Conservation (phyloP, 2,113 vertebrate genomes). For the Clarias batrachus region DNA sequence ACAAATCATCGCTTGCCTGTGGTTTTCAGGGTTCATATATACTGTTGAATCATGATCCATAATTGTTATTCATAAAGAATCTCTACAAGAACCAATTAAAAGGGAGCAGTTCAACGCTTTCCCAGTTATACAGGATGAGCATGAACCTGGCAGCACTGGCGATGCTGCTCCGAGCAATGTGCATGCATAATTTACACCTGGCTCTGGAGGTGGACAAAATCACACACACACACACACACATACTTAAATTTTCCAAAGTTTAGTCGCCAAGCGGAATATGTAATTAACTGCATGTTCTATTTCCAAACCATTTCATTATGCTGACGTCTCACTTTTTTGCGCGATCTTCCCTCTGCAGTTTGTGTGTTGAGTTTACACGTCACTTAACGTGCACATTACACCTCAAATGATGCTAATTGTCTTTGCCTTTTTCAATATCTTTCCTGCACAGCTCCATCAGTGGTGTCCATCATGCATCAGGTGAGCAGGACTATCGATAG, state of each 20-base stretch:
- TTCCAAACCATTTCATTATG: slow-evolving; percentile 4
- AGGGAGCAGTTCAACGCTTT: not conserved
- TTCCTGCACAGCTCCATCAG: slow-evolving; percentile 79
- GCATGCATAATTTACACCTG: not conserved
- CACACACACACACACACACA: slow-evolving; percentile 16
- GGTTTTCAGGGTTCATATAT: not conserved
- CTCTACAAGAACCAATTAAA: not conserved
- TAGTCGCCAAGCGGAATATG: slow-evolving; percentile 10
- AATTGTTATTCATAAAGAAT: not conserved
- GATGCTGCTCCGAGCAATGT: too few species aligned
- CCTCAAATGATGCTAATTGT: not conserved
- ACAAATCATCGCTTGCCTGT: not conserved
- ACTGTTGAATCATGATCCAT: not conserved
- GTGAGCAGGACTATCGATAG: slow-evolving; percentile 85
- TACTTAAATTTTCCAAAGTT: not conserved
- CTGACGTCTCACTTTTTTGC: not conserved
- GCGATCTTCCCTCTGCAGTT: not conserved
- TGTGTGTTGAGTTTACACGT: not conserved
- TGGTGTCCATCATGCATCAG: slow-evolving; percentile 95
- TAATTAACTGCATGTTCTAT: slow-evolving; percentile 9
- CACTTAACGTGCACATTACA: not conserved
- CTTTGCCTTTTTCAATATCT: slow-evolving; percentile 18
- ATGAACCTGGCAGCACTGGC: not conserved
- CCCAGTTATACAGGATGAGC: not conserved
- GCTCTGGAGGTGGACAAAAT: slow-evolving; percentile 11